Percentiles rank a stretch among this genome's conserved stretches.
These are phyloP conservation scores for Actinia tenebrosa DNA, from an alignment of 64 coral and sea anemone species.

Conservation along the genomic window DNA sequence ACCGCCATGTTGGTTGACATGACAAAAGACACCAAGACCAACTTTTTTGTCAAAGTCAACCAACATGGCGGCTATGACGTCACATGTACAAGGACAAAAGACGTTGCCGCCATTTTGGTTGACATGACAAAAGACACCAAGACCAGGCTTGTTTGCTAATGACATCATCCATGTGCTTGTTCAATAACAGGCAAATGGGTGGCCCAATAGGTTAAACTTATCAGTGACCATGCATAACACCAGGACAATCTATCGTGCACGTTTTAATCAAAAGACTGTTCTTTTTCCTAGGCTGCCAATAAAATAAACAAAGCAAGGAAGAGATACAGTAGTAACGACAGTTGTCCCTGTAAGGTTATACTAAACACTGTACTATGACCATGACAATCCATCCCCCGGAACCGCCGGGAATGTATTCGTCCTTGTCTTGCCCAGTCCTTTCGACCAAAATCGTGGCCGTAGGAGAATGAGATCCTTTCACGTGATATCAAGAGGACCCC, in stretches of 20 bases:
- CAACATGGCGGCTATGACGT: no score
- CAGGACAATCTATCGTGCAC: not conserved
- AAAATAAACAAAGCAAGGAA: slow-evolving; percentile 32
- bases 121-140: no score
- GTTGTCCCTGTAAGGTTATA: slow-evolving; percentile 1
- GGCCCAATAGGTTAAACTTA: not conserved
- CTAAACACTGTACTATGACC: not conserved
- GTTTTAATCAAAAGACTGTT: not conserved
- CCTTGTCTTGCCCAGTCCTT: not conserved
- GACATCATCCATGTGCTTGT: not conserved
- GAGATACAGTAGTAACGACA: slow-evolving; percentile 1
- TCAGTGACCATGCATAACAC: not conserved
- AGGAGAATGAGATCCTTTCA: not conserved
- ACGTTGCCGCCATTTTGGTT: no score
- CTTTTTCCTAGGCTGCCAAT: slow-evolving; percentile 26
- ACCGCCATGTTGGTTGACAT: no score
- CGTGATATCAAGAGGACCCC: no score
- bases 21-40: no score
- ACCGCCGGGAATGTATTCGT: not conserved
- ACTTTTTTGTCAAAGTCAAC: no score
- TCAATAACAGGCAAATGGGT: not conserved
- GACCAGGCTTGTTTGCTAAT: not conserved
- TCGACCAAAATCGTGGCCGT: not conserved
- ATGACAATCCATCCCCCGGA: not conserved
- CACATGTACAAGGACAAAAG: no score